These are phyloP conservation scores for Hydractinia echinata DNA, from an alignment of 30 jellyfish, hydroid and myxozoan species.

Conservation along the genomic window DNA sequence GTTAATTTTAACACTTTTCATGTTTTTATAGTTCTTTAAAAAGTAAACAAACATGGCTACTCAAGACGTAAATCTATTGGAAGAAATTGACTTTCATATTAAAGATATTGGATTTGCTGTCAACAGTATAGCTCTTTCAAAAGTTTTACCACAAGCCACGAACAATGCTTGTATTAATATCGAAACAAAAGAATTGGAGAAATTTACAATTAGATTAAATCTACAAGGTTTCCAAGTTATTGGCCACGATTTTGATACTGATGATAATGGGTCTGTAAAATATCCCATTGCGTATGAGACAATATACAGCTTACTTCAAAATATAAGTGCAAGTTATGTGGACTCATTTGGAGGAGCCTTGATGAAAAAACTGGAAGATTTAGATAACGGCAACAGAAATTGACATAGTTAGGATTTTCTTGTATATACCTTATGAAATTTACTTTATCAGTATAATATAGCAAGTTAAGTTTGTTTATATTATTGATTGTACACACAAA, in stretches of 20 bases:
- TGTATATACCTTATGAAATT: no score
- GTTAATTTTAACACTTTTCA: no score
- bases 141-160: slow-evolving; percentile 14
- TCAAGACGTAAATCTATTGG: background rate
- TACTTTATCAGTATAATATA: no score
- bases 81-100: slow-evolving; percentile 29
- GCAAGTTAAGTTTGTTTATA: no score
- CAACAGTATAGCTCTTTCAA: slow-evolving; percentile 18
- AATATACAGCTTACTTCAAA: slow-evolving; percentile 27
- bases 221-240: slow-evolving; percentile 42
- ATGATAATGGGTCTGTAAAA: slow-evolving; percentile 12
- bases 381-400: background rate
- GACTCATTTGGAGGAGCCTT: slow-evolving; percentile 41
- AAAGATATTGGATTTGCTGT: slow-evolving; percentile 45
- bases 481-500: no score
- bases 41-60: slow-evolving; percentile 10
- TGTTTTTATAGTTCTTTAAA: background rate
- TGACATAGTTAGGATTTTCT: no score
- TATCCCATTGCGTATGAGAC: slow-evolving; percentile 37
- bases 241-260: slow-evolving; percentile 25
- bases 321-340: slow-evolving; percentile 46
- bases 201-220: slow-evolving; percentile 20
- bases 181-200: slow-evolving; percentile 34
- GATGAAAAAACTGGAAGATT: slow-evolving; percentile 24
- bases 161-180: slow-evolving; percentile 28